A percentile compares a stretch with the other conserved stretches of the same genome.
These are phyloP conservation scores for Coreoperca whiteheadi DNA, from an alignment of 2,113 vertebrate genomes.

Conservation along the genomic window DNA sequence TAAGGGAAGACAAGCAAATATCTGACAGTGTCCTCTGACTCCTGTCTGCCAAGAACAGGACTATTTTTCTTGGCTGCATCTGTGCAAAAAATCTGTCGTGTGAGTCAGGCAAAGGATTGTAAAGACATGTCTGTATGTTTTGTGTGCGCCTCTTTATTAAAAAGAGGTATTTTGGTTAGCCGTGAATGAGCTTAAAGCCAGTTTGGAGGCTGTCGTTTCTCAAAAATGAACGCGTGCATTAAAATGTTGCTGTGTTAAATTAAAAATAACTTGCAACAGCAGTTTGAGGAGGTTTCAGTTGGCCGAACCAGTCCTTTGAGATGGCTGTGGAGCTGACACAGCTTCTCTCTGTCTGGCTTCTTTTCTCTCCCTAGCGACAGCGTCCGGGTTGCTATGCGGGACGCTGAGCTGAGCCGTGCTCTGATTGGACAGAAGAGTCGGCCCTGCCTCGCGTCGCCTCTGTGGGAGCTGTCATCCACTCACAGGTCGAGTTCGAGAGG, in stretches of 20 bases:
- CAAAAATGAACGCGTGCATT: neutral
- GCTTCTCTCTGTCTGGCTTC: conserved; percentile 30
- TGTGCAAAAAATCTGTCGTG: neutral
- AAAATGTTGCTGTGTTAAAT: neutral
- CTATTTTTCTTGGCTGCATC: neutral
- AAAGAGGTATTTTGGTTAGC: neutral
- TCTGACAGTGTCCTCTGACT: conserved; percentile 1
- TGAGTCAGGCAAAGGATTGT: too few relatives aligned
- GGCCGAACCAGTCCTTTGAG: neutral
- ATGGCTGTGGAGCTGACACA: conserved; percentile 17
- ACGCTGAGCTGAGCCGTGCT: conserved; percentile 15
- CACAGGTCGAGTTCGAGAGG: conserved; percentile 9
- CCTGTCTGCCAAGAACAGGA: neutral
- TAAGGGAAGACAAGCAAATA: neutral
- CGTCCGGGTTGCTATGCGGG: conserved; percentile 62
- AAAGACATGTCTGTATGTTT: neutral
- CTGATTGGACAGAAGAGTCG: conserved; percentile 43
- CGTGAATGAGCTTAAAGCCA: neutral
- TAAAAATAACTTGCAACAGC: neutral
- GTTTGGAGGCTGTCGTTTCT: neutral
- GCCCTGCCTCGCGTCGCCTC: neutral
- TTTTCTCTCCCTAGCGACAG: conserved; percentile 60
- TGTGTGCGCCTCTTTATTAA: neutral
- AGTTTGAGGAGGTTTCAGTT: neutral
- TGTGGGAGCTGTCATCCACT: conserved; percentile 32